Conservation (phyloP, 2,113 vertebrate genomes). For the Gasterosteus aculeatus region DNA sequence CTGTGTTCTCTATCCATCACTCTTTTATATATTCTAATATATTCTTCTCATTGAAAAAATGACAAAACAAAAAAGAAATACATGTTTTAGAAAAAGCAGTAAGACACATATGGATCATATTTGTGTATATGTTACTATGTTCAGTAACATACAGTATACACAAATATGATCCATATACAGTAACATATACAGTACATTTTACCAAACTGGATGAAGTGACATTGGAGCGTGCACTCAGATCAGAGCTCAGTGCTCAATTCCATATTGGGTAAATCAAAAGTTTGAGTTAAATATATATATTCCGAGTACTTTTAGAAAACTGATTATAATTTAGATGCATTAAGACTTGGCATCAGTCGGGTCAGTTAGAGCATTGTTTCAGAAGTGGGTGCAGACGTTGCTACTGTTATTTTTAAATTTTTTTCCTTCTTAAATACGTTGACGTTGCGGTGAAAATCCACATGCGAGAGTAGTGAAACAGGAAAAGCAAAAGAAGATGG, state of each 20-base stretch:
- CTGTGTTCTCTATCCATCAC: background rate
- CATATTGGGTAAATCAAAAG: constrained; percentile 11
- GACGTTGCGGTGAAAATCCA: constrained; percentile 12
- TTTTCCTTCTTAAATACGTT: constrained; percentile 16
- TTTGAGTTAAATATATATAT: constrained; percentile 3
- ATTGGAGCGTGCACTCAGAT: background rate
- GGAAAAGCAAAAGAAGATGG: background rate
- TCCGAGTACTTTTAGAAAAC: constrained; percentile 1
- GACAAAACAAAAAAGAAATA: background rate
- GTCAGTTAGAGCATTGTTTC: background rate
- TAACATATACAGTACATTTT: background rate
- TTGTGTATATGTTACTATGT: background rate
- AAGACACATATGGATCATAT: background rate
- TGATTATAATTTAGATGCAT: constrained; percentile 3
- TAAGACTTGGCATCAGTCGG: background rate
- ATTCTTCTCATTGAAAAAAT: background rate
- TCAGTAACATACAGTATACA: too few species aligned
- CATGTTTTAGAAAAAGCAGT: background rate
- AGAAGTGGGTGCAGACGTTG: constrained; percentile 2
- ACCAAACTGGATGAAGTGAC: background rate
- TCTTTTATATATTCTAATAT: background rate
- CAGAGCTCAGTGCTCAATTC: constrained; percentile 22
- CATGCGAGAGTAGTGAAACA: background rate
- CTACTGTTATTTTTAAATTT: background rate
- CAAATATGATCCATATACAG: too few species aligned